Percentiles rank a stretch among this genome's conserved stretches.
These are phyloP conservation scores for Cheilosia vulpina DNA, from an alignment of 2,888 invertebrate genomes.

Conservation along the genomic window DNA sequence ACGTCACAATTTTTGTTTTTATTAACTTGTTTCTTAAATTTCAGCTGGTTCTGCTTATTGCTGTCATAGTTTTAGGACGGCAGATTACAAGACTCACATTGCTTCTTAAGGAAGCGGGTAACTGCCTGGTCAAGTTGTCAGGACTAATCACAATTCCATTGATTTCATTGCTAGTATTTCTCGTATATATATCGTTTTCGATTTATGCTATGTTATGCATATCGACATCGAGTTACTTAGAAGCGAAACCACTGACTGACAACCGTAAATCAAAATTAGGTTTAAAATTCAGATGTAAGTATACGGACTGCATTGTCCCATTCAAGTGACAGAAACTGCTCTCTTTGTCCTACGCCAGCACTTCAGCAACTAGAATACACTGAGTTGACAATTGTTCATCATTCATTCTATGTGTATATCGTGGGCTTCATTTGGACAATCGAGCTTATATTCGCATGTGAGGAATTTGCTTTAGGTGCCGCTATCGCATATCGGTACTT, in stretches of 20 bases:
- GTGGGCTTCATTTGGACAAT: constrained; percentile 96
- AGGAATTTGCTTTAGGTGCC: constrained; percentile 96
- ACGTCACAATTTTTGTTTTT: too few relatives aligned
- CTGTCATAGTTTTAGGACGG: constrained; percentile 91
- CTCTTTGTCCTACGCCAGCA: constrained; percentile 82
- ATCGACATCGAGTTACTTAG: constrained; percentile 92
- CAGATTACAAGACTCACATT: constrained; percentile 92
- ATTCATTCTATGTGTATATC: constrained; percentile 97
- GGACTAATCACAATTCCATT: constrained; percentile 93
- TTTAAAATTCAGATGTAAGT: constrained; percentile 75
- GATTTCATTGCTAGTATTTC: constrained; percentile 91
- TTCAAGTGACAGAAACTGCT: too few relatives aligned
- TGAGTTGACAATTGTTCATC: constrained; percentile 91
- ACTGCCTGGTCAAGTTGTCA: constrained; percentile 93
- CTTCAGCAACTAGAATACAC: constrained; percentile 89
- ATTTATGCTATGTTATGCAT: constrained; percentile 90
- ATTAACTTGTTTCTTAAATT: too few relatives aligned
- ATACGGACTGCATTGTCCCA: not conserved
- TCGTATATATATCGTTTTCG: constrained; percentile 94
- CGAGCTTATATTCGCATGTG: constrained; percentile 97
- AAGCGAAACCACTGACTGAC: constrained; percentile 83
- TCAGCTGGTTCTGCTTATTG: constrained; percentile 87
- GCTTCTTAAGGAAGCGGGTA: constrained; percentile 94
- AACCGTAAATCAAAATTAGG: constrained; percentile 73
- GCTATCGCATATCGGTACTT: constrained; percentile 98